Evolutionary conservation across 2,888 invertebrate genomes (phyloP).

Genomic region (Dryobotodes eremita): DNA sequence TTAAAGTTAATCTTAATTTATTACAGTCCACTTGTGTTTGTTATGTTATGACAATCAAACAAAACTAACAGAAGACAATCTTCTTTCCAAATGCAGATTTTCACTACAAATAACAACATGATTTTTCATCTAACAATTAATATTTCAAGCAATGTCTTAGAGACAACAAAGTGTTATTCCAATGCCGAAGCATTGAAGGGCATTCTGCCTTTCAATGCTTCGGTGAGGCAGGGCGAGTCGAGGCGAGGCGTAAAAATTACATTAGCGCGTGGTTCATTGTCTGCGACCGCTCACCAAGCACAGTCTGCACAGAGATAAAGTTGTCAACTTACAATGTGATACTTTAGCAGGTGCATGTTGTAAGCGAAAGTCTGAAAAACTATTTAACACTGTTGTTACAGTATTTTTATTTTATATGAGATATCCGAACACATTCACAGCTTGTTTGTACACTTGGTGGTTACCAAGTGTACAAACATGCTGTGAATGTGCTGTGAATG

Average conservation of each 20-base stretch:
- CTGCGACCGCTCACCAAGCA: slow-evolving; percentile 46
- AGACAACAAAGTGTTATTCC: slow-evolving; percentile 51
- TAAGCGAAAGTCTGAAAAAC: slow-evolving; percentile 3
- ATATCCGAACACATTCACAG: too few relatives aligned
- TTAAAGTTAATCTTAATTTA: slow-evolving; percentile 36
- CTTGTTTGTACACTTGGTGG: too few relatives aligned
- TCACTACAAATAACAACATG: neutral
- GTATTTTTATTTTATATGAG: neutral
- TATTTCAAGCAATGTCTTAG: slow-evolving; percentile 24
- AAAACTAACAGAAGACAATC: neutral
- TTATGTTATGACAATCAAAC: neutral
- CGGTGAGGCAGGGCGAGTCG: slow-evolving; percentile 23
- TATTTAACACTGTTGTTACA: neutral
- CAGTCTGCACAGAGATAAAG: slow-evolving; percentile 54
- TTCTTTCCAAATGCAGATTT: neutral
- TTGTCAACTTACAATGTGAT: slow-evolving; percentile 54
- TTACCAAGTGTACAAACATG: too few relatives aligned
- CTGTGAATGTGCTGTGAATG: too few relatives aligned
- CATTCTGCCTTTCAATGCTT: slow-evolving; percentile 38
- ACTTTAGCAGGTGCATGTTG: slow-evolving; percentile 10
- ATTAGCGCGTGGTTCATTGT: slow-evolving; percentile 63
- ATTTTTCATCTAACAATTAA: slow-evolving; percentile 13
- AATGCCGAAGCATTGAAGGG: slow-evolving; percentile 37
- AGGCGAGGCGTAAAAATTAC: slow-evolving; percentile 56
- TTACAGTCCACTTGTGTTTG: slow-evolving; percentile 12